A percentile compares a stretch with the other conserved stretches of the same genome.
These are phyloP conservation scores for Papilio elwesi DNA, from an alignment of 2,888 invertebrate species.

Conservation along the genomic window DNA sequence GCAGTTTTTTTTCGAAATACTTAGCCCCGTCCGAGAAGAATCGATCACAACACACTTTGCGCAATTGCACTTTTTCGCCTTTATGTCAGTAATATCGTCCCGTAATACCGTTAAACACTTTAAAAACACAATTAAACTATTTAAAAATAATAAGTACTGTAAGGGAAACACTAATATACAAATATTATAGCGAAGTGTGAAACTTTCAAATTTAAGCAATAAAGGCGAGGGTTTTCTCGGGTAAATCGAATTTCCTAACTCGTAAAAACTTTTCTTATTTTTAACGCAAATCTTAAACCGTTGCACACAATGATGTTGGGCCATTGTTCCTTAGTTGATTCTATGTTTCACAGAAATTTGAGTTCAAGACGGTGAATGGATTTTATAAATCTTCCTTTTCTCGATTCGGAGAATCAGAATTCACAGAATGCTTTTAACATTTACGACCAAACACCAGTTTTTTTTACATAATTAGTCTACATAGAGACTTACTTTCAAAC, in stretches of 20 bases:
- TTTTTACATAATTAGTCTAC: no score
- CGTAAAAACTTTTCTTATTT: conserved; percentile 36
- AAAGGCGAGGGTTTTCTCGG: conserved; percentile 5
- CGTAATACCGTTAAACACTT: no score
- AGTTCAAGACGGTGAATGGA: not conserved
- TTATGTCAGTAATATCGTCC: no score
- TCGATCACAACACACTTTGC: no score
- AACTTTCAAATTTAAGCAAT: conserved; percentile 15
- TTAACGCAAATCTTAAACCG: conserved; percentile 22
- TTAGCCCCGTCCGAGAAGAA: no score
- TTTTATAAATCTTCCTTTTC: not conserved
- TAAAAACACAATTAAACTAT: not conserved
- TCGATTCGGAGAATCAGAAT: not conserved
- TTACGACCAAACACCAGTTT: no score
- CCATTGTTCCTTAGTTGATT: conserved; percentile 1
- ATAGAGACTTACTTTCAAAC: no score
- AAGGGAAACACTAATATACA: not conserved
- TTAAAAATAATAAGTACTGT: not conserved
- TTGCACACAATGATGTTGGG: conserved; percentile 13
- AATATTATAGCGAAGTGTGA: conserved; percentile 1
- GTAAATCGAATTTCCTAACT: conserved; percentile 27
- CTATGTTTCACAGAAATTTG: not conserved
- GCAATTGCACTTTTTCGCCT: no score
- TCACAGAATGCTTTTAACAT: no score
- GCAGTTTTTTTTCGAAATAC: no score